Conservation (phyloP, 2,888 invertebrate genomes). For the Frankliniella fusca region DNA sequence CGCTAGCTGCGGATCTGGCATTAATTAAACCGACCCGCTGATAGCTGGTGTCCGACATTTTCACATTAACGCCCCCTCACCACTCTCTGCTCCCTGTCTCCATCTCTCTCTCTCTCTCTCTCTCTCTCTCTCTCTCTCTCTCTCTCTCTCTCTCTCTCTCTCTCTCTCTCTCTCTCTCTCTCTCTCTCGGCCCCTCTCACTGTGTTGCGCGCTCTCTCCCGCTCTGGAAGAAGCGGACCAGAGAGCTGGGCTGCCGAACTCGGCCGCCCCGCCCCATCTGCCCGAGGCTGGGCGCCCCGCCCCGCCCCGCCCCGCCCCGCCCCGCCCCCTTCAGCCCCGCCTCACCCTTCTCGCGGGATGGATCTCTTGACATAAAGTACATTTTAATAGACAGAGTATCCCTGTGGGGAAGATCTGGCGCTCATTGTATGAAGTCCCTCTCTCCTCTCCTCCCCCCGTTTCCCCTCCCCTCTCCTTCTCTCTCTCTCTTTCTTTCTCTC, state of each 20-base stretch:
- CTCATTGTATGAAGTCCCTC: background rate
- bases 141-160: background rate
- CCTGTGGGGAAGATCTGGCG: background rate
- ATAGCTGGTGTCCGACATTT: too few species aligned
- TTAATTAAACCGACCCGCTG: too few species aligned
- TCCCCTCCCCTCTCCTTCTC: background rate
- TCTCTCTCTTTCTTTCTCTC: background rate
- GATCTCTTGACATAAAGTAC: constrained; percentile 10
- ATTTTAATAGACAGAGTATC: constrained; percentile 10
- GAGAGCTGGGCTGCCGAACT: too few species aligned
- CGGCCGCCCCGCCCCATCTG: too few species aligned
- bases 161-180: background rate
- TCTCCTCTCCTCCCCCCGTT: background rate
- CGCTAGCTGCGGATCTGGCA: too few species aligned
- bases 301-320: too few species aligned
- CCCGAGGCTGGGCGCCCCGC: too few species aligned
- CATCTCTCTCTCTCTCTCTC: background rate
- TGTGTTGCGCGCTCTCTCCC: background rate
- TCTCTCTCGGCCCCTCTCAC: background rate
- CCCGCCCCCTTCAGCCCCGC: too few species aligned
- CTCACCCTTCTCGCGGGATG: background rate
- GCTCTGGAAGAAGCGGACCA: too few species aligned
- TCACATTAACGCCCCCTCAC: background rate
- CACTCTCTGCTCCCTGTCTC: too few species aligned
- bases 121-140: background rate